Conservation (phyloP, 2,888 invertebrate species). For the Physocephala rufipes region DNA sequence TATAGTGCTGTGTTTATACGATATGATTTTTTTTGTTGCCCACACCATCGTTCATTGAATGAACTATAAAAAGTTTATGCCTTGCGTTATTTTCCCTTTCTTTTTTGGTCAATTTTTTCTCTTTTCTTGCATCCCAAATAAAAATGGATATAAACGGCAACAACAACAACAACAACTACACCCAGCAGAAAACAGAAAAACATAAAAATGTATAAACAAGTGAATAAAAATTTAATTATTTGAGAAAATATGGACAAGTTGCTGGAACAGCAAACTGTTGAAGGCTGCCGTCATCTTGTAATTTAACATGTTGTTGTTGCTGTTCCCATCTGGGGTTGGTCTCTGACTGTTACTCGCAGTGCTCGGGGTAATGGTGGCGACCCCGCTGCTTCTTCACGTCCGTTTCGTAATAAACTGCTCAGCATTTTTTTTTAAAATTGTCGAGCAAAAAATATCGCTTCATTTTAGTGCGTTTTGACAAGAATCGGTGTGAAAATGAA, state of each 20-base stretch:
- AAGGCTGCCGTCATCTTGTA: conserved; percentile 2
- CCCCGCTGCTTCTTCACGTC: neutral
- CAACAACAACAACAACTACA: neutral
- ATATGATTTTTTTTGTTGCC: conserved; percentile 2
- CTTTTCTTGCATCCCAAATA: neutral
- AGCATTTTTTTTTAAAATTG: conserved; percentile 23
- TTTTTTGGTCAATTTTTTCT: neutral
- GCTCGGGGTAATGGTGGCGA: neutral
- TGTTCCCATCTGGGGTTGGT: neutral
- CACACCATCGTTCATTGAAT: conserved; percentile 5
- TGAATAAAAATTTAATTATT: conserved; percentile 29
- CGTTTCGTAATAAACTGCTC: conserved; percentile 26
- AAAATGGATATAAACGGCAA: neutral
- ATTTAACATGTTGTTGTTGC: neutral
- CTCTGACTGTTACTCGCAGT: neutral
- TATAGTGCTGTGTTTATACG: conserved; percentile 8
- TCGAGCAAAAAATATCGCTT: conserved; percentile 30
- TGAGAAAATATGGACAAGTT: conserved; percentile 9
- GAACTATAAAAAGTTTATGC: conserved; percentile 18
- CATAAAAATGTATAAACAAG: conserved; percentile 17
- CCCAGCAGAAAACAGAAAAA: neutral
- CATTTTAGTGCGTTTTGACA: conserved; percentile 23
- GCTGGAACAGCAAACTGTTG: too few relatives aligned
- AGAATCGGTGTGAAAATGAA: conserved; percentile 4
- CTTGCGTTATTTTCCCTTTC: neutral